A percentile compares a stretch with the other conserved stretches of the same genome.
Conservation (phyloP, 2,888 invertebrate genomes). For the Limenitis camilla region DNA sequence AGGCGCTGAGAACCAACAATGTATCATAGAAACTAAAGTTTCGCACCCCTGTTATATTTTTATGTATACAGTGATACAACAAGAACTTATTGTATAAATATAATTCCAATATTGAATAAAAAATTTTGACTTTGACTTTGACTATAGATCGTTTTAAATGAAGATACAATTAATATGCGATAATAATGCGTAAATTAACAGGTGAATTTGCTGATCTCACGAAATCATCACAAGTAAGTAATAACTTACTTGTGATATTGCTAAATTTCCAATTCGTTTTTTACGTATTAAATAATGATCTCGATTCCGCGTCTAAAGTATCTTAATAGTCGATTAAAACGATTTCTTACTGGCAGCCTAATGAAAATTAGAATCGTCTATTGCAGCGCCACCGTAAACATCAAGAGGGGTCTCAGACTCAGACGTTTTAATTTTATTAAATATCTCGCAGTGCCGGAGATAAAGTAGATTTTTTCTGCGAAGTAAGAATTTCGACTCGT, state of each 20-base stretch:
- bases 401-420: constrained; percentile 53
- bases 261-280: not conserved
- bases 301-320: constrained; percentile 1
- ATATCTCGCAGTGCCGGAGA: constrained; percentile 62
- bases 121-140: too few species aligned
- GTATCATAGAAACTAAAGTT: constrained; percentile 25
- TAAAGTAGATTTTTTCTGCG: constrained; percentile 72
- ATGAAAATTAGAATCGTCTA: constrained; percentile 41
- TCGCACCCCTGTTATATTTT: constrained; percentile 21
- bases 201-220: too few species aligned
- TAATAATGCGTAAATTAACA: not conserved
- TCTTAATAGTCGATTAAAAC: constrained; percentile 33
- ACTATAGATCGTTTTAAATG: too few species aligned
- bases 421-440: constrained; percentile 72
- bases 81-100: not conserved
- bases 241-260: constrained; percentile 2
- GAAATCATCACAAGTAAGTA: too few species aligned
- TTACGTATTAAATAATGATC: constrained; percentile 2
- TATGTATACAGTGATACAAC: too few species aligned
- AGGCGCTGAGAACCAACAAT: constrained; percentile 33
- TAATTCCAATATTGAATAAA: too few species aligned
- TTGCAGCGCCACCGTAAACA: constrained; percentile 56
- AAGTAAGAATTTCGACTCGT: constrained; percentile 72
- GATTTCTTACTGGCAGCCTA: constrained; percentile 29
- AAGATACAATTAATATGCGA: not conserved